Evolutionary conservation across 2,113 vertebrate genomes (phyloP).

Genomic region (Nothobranchius kuhntae): DNA sequence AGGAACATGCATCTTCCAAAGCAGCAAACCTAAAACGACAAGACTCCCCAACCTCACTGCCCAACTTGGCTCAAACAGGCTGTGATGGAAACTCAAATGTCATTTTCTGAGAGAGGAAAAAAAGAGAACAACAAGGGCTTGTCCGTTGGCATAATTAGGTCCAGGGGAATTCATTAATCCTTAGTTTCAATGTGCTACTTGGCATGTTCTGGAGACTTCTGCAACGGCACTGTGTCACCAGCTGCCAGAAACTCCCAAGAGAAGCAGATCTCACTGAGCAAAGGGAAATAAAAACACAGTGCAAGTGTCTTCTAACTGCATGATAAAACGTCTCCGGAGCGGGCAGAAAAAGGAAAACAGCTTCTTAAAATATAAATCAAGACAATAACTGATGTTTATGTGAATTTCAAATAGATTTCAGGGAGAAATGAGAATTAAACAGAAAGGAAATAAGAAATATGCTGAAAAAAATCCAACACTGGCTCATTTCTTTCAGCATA

Average conservation of each 20-base stretch:
- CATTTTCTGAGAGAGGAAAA: constrained; percentile 40
- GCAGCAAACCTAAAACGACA: constrained; percentile 62
- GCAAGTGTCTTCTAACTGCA: constrained; percentile 13
- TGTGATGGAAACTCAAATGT: constrained; percentile 65
- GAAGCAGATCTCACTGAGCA: constrained; percentile 5
- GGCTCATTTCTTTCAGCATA: constrained; percentile 33
- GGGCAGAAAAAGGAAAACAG: not conserved
- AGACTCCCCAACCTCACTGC: constrained; percentile 35
- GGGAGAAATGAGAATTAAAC: too few relatives aligned
- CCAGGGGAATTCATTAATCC: constrained; percentile 66
- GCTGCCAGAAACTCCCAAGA: constrained; percentile 21
- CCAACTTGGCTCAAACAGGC: constrained; percentile 8
- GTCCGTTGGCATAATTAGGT: constrained; percentile 49
- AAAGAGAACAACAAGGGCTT: constrained; percentile 54
- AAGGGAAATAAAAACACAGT: constrained; percentile 11
- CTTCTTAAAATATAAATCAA: too few relatives aligned
- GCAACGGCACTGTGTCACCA: constrained; percentile 1
- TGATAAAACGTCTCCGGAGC: not conserved
- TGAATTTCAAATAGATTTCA: not conserved
- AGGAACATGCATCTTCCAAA: constrained; percentile 40
- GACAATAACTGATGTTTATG: too few relatives aligned
- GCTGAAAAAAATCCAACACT: not conserved
- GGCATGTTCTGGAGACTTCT: constrained; percentile 50
- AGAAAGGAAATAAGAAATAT: constrained; percentile 23
- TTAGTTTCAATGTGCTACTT: constrained; percentile 41